Evolutionary conservation across 2,888 invertebrate genomes (phyloP).

Genomic region (Drosophila meridiana): DNA sequence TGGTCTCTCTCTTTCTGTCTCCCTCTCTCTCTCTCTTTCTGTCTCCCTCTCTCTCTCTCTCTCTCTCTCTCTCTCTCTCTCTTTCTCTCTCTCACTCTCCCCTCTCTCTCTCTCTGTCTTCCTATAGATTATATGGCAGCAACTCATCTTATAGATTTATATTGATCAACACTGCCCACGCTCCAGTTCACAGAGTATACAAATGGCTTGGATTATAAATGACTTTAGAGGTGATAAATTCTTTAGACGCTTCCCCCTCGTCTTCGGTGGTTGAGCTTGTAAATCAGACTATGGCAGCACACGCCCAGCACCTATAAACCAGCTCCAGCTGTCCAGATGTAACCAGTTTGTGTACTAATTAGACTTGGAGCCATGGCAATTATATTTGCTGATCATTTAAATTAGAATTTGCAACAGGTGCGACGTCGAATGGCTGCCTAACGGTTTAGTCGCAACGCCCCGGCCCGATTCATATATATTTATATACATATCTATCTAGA

Average conservation of each 20-base stretch:
- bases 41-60: background rate
- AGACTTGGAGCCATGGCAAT: slow-evolving; percentile 59
- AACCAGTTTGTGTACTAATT: slow-evolving; percentile 75
- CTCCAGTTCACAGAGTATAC: slow-evolving; percentile 2
- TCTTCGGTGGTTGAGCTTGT: slow-evolving; percentile 23
- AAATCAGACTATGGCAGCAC: slow-evolving; percentile 29
- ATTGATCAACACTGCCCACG: background rate
- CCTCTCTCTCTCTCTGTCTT: background rate
- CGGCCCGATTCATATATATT: slow-evolving; percentile 9
- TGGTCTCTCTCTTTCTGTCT: too few species aligned
- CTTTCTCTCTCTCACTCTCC: background rate
- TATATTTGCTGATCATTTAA: slow-evolving; percentile 65
- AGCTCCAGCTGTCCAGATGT: slow-evolving; percentile 8
- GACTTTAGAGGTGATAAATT: background rate
- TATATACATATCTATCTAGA: slow-evolving; percentile 2
- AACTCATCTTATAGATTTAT: background rate
- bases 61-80: background rate
- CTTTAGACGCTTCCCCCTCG: slow-evolving; percentile 3
- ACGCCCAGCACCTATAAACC: slow-evolving; percentile 10
- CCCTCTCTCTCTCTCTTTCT: background rate
- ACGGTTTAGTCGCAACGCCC: slow-evolving; percentile 58
- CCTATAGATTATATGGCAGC: too few species aligned
- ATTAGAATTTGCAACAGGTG: slow-evolving; percentile 77
- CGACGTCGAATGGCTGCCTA: slow-evolving; percentile 55
- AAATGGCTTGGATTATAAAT: background rate